These are phyloP conservation scores for Excalfactoria chinensis DNA, from an alignment of 2,113 vertebrate genomes.

Conservation along the genomic window DNA sequence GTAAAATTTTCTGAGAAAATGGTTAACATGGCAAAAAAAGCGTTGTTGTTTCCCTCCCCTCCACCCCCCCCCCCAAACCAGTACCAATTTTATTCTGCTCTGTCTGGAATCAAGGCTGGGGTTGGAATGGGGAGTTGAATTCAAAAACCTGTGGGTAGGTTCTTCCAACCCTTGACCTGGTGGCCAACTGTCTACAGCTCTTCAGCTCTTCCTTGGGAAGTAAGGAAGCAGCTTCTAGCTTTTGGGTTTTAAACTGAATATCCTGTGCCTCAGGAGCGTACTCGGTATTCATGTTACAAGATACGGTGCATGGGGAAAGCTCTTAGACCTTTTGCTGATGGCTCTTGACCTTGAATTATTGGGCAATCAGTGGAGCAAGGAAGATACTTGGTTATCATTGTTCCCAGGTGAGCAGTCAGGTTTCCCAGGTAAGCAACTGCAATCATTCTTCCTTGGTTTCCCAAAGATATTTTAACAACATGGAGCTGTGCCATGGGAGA, in stretches of 20 bases:
- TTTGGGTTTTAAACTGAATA: background rate
- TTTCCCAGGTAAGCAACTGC: background rate
- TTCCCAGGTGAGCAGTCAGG: background rate
- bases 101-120: background rate
- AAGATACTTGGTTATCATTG: accelerated
- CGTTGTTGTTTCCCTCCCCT: background rate
- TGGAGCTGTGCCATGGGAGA: background rate
- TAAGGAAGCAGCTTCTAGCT: background rate
- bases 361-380: background rate
- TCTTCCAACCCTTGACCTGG: background rate
- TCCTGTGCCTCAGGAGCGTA: background rate
- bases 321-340: background rate
- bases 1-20: background rate
- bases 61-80: background rate
- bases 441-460: background rate
- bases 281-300: background rate
- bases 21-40: background rate
- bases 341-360: background rate
- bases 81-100: background rate
- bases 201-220: background rate
- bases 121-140: background rate
- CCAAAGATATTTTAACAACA: background rate
- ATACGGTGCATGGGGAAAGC: background rate
- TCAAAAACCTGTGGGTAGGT: background rate
- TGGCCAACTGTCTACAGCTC: accelerated